A percentile compares a stretch with the other conserved stretches of the same genome.
These are phyloP conservation scores for Acutogordius australiensis DNA, from an alignment of 2,888 invertebrate genomes.

Conservation along the genomic window DNA sequence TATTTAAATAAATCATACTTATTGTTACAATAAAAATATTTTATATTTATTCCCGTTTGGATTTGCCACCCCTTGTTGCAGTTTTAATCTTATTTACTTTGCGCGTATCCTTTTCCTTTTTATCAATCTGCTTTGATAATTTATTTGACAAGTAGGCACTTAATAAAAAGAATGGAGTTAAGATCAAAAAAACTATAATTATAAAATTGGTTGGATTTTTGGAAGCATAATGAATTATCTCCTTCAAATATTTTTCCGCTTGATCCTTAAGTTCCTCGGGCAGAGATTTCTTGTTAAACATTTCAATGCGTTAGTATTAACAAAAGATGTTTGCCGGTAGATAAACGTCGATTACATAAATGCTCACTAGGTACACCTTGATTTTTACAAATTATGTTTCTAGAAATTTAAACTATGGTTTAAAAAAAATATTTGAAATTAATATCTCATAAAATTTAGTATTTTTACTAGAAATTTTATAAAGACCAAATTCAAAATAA, in stretches of 20 bases:
- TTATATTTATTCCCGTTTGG: background rate
- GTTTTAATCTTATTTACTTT: conserved; percentile 3
- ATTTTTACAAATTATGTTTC: no score
- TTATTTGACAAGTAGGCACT: background rate
- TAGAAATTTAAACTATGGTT: no score
- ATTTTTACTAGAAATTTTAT: no score
- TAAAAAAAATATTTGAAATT: no score
- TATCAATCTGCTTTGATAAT: conserved; percentile 5
- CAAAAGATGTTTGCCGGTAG: no score
- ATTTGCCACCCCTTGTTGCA: background rate
- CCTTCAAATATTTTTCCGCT: background rate
- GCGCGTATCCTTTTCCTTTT: background rate
- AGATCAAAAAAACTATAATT: background rate
- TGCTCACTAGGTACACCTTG: no score
- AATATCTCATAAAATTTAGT: no score
- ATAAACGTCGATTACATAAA: no score
- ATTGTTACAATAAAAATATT: no score
- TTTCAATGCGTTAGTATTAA: no score
- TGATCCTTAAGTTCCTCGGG: background rate
- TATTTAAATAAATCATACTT: conserved; percentile 3
- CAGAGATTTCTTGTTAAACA: background rate
- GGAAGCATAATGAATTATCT: background rate
- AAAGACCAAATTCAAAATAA: no score
- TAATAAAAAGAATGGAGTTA: background rate
- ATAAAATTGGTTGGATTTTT: background rate